These are phyloP conservation scores for Gorilla gorilla DNA, from an alignment of 2,113 vertebrate species.

Conservation along the genomic window DNA sequence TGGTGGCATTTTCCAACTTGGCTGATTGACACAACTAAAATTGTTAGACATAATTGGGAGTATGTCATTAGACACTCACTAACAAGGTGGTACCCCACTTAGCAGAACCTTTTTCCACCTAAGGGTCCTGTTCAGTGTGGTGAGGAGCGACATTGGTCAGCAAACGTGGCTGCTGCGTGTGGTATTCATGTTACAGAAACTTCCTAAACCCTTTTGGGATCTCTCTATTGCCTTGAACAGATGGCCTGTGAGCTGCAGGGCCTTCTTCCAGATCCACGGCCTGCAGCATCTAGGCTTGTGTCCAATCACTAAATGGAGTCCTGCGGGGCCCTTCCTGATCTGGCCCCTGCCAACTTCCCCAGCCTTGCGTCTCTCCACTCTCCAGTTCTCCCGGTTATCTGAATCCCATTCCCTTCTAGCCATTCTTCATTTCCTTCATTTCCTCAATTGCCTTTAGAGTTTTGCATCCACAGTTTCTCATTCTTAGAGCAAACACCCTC, in stretches of 20 bases:
- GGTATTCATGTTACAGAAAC: background rate
- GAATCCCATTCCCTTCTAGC: background rate
- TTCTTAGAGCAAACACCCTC: background rate
- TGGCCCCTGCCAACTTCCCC: background rate
- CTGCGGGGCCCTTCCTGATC: background rate
- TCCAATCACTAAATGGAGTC: constrained; percentile 10
- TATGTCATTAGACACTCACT: background rate
- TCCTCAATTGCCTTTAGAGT: background rate
- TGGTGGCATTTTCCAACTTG: background rate
- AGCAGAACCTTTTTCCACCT: background rate
- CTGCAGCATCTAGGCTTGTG: background rate
- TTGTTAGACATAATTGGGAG: background rate
- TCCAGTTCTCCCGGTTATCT: background rate
- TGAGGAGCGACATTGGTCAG: background rate
- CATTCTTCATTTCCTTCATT: background rate
- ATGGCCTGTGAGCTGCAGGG: constrained; percentile 12
- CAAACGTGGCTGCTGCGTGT: background rate
- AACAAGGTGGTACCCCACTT: background rate
- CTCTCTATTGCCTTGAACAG: constrained; percentile 1
- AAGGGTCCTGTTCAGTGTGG: background rate
- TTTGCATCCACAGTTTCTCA: background rate
- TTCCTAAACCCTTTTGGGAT: background rate
- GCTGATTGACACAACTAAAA: background rate
- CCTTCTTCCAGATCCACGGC: background rate
- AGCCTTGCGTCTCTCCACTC: background rate